phyloP scores from a whole-genome alignment of 2,888 invertebrate genomes.

The Congeria kusceri region DNA sequence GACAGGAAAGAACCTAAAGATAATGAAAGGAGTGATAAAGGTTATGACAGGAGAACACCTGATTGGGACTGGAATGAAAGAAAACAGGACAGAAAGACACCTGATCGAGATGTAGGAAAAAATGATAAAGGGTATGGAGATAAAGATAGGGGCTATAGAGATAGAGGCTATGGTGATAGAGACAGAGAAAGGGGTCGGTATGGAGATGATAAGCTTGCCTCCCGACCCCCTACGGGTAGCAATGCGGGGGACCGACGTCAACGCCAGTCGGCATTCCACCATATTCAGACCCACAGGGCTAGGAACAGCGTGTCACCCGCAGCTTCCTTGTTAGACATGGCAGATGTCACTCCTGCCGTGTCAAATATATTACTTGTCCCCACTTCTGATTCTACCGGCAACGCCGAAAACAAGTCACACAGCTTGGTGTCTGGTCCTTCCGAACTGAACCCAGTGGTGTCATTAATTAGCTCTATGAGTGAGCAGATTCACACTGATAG shows the following conservation, averaged over 20 bases:
- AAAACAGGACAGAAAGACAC: slow-evolving; percentile 3
- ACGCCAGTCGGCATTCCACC: slow-evolving; percentile 70
- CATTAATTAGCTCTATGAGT: slow-evolving; percentile 66
- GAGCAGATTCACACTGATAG: slow-evolving; percentile 62
- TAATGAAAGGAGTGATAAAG: neutral
- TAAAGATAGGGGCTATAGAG: slow-evolving; percentile 24
- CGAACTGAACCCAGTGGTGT: slow-evolving; percentile 57
- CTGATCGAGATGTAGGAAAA: slow-evolving; percentile 17
- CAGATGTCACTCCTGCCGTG: slow-evolving; percentile 68
- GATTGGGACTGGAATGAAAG: slow-evolving; percentile 19
- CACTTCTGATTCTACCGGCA: slow-evolving; percentile 41
- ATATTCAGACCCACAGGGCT: slow-evolving; percentile 58
- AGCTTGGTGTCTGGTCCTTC: slow-evolving; percentile 32
- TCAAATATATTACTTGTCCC: slow-evolving; percentile 76
- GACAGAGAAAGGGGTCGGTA: slow-evolving; percentile 36
- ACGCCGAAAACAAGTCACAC: slow-evolving; percentile 16
- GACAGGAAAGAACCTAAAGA: neutral
- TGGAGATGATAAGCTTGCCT: slow-evolving; percentile 41
- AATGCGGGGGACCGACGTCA: slow-evolving; percentile 24
- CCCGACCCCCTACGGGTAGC: slow-evolving; percentile 56
- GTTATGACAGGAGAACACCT: slow-evolving; percentile 18
- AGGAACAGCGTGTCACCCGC: slow-evolving; percentile 82
- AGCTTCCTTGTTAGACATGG: slow-evolving; percentile 81
- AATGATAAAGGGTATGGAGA: neutral
- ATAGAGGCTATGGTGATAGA: slow-evolving; percentile 11